Percentiles rank a stretch among this genome's conserved stretches.
These are phyloP conservation scores for Autographa gamma DNA, from an alignment of 2,888 invertebrate genomes.

Conservation along the genomic window DNA sequence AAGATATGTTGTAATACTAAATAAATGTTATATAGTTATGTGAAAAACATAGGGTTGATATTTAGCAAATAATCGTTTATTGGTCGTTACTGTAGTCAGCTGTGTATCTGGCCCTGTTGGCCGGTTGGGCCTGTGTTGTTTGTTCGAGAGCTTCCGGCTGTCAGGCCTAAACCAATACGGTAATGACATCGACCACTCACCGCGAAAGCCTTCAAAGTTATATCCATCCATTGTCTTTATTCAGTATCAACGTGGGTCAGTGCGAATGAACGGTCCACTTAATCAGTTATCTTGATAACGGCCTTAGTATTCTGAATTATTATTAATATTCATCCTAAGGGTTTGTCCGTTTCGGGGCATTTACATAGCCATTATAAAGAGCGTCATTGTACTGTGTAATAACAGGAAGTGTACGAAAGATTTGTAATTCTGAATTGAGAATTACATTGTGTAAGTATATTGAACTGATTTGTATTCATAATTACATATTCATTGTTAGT, in stretches of 20 bases:
- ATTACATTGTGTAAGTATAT: neutral
- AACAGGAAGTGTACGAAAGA: conserved; percentile 30
- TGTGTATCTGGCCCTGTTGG: conserved; percentile 63
- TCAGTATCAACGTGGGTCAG: conserved; percentile 60
- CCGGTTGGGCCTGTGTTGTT: conserved; percentile 64
- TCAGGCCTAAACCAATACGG: conserved; percentile 76
- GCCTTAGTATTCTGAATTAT: conserved; percentile 44
- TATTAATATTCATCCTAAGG: conserved; percentile 55
- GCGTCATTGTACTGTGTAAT: conserved; percentile 33
- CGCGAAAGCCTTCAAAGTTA: conserved; percentile 66
- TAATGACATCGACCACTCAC: conserved; percentile 75
- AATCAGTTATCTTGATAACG: conserved; percentile 64
- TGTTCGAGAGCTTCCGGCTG: conserved; percentile 72
- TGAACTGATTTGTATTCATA: neutral
- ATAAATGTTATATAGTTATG: conserved; percentile 18
- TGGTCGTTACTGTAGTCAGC: conserved; percentile 53
- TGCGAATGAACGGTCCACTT: conserved; percentile 65
- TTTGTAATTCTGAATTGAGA: conserved; percentile 6
- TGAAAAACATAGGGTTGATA: conserved; percentile 38
- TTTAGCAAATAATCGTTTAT: conserved; percentile 58
- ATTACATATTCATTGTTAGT: neutral
- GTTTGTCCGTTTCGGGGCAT: conserved; percentile 46
- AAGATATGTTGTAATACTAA: no score
- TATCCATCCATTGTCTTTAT: conserved; percentile 66
- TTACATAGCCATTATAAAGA: conserved; percentile 51